Evolutionary conservation across 2,797 vertebrate genomes (phyloP).

Genomic region (Pachyuromys duprasi): DNA sequence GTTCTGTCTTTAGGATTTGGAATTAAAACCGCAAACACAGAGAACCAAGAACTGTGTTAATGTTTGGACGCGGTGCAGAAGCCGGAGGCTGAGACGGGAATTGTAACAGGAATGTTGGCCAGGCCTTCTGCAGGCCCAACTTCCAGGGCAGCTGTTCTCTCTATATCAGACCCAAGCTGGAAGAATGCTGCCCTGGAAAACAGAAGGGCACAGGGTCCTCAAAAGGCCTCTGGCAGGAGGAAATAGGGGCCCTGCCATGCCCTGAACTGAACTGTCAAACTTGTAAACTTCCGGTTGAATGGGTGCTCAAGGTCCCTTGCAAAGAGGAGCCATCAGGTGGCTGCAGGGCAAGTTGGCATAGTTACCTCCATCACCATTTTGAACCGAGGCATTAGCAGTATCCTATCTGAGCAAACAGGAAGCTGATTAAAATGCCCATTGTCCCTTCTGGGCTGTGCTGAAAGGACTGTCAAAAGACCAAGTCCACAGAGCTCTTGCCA

Average conservation of each 20-base stretch:
- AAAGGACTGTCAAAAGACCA: constrained; percentile 68
- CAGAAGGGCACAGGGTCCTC: constrained; percentile 50
- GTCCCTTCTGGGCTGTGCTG: constrained; percentile 21
- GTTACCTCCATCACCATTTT: constrained; percentile 56
- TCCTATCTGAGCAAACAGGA: constrained; percentile 65
- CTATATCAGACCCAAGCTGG: constrained; percentile 54
- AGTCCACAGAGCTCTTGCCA: constrained; percentile 63
- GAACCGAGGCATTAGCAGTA: constrained; percentile 37
- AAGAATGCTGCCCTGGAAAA: constrained; percentile 69
- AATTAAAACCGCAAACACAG: constrained; percentile 55
- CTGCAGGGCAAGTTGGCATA: constrained; percentile 65
- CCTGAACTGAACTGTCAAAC: constrained; percentile 66
- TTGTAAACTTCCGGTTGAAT: constrained; percentile 65
- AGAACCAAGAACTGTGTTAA: constrained; percentile 46
- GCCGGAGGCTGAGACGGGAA: neutral
- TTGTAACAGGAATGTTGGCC: constrained; percentile 51
- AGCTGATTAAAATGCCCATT: constrained; percentile 39
- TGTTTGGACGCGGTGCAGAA: neutral
- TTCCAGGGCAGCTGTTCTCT: constrained; percentile 76
- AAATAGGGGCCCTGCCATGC: constrained; percentile 58
- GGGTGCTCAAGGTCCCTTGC: constrained; percentile 44
- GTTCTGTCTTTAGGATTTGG: constrained; percentile 62
- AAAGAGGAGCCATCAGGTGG: constrained; percentile 66
- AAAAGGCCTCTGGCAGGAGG: constrained; percentile 53
- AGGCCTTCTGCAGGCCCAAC: neutral